Conservation (phyloP, 2,113 vertebrate species). For the Glaucomys volans region DNA sequence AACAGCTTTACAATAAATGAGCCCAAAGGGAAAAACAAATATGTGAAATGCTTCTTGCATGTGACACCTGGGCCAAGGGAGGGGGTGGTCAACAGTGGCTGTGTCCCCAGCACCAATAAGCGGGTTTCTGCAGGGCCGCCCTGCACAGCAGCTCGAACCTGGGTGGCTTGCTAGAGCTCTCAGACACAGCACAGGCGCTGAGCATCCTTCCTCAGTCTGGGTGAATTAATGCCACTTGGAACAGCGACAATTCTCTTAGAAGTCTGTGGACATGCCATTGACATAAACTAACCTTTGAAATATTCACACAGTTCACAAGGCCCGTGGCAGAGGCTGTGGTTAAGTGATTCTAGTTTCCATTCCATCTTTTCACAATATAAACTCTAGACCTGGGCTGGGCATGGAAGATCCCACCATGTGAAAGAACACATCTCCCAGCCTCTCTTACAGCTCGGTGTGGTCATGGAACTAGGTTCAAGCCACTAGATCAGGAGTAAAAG, state of each 20-base stretch:
- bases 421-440: not conserved
- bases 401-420: not conserved
- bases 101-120: too few species aligned
- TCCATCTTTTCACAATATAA: not conserved
- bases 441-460: not conserved
- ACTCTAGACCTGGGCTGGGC: not conserved
- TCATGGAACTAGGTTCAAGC: not conserved
- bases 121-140: not conserved
- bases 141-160: not conserved
- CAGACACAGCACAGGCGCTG: not conserved
- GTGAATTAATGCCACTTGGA: not conserved
- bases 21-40: not conserved
- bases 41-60: not conserved
- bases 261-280: not conserved
- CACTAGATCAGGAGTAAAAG: not conserved
- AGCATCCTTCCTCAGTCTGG: not conserved
- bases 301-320: not conserved
- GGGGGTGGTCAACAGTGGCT: fast-evolving
- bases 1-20: not conserved
- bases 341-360: not conserved
- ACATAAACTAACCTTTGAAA: not conserved
- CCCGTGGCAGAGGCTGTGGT: not conserved
- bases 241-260: not conserved
- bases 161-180: not conserved
- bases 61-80: not conserved